Conservation (phyloP, 2,113 vertebrate genomes). For the Larimichthys crocea region DNA sequence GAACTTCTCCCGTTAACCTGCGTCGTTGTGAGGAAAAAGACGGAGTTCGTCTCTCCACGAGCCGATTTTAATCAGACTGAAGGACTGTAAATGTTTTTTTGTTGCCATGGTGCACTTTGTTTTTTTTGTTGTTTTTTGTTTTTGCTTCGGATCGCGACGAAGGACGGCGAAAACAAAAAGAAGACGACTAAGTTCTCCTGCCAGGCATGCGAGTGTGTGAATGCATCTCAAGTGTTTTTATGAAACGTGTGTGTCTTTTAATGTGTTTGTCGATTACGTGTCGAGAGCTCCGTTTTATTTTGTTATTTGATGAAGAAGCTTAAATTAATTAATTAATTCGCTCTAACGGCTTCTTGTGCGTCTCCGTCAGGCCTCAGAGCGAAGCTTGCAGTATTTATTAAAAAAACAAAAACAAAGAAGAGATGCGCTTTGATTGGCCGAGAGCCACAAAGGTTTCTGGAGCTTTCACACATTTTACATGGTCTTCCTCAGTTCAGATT, state of each 20-base stretch:
- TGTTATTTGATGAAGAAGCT: constrained; percentile 36
- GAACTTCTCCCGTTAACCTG: constrained; percentile 25
- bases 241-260: constrained; percentile 44
- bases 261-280: constrained; percentile 35
- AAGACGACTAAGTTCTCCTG: constrained; percentile 27
- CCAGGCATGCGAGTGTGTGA: constrained; percentile 58
- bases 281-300: constrained; percentile 26
- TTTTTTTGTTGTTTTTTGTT: too few relatives aligned
- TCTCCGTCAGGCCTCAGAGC: constrained; percentile 6
- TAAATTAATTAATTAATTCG: background rate
- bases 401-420: background rate
- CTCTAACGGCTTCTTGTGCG: background rate
- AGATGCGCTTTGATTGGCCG: constrained; percentile 29
- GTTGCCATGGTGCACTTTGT: constrained; percentile 57
- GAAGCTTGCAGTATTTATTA: background rate
- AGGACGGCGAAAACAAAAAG: constrained; percentile 31
- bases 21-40: constrained; percentile 22
- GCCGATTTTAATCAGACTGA: constrained; percentile 33
- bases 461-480: too few relatives aligned
- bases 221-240: constrained; percentile 57
- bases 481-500: too few relatives aligned
- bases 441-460: background rate
- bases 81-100: constrained; percentile 37
- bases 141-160: constrained; percentile 46
- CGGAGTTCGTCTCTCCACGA: constrained; percentile 16